Conservation (phyloP, 2,888 invertebrate genomes). For the Plemyria rubiginata region DNA sequence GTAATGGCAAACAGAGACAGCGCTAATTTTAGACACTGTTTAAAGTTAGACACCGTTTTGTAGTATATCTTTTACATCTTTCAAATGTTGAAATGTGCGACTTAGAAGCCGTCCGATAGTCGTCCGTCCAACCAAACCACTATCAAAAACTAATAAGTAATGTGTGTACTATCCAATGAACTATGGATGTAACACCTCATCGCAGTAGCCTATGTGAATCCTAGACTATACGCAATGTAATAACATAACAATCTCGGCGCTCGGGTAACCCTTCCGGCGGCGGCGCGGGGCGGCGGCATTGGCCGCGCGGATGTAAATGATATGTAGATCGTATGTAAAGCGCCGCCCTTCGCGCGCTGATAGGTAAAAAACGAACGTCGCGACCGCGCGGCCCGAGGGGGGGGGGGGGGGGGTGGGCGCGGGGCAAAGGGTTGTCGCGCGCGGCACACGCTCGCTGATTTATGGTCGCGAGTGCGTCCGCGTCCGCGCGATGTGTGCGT, state of each 20-base stretch:
- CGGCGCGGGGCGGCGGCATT: slow-evolving; percentile 21
- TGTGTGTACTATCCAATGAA: too few species aligned
- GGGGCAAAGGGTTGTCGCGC: slow-evolving; percentile 47
- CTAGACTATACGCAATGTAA: not conserved
- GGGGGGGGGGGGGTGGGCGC: slow-evolving; percentile 32
- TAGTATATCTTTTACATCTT: too few species aligned
- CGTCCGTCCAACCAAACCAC: too few species aligned
- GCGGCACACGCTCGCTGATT: slow-evolving; percentile 47
- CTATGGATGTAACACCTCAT: too few species aligned
- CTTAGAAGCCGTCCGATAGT: too few species aligned
- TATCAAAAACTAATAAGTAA: too few species aligned
- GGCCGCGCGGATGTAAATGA: slow-evolving; percentile 60
- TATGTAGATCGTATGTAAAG: slow-evolving; percentile 63
- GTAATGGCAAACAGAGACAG: too few species aligned
- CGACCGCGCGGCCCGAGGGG: slow-evolving; percentile 36
- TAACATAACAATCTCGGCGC: slow-evolving; percentile 2
- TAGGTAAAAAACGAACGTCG: slow-evolving; percentile 42
- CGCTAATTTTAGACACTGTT: too few species aligned
- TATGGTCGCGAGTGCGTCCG: slow-evolving; percentile 57
- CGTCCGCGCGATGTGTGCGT: too few species aligned
- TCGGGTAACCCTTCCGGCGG: slow-evolving; percentile 26
- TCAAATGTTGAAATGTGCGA: too few species aligned
- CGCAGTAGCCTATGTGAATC: not conserved
- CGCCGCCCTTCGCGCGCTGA: slow-evolving; percentile 45
- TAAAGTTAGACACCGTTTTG: too few species aligned